Conservation (phyloP, 2,888 invertebrate genomes). For the Eubasilissa splendida region DNA sequence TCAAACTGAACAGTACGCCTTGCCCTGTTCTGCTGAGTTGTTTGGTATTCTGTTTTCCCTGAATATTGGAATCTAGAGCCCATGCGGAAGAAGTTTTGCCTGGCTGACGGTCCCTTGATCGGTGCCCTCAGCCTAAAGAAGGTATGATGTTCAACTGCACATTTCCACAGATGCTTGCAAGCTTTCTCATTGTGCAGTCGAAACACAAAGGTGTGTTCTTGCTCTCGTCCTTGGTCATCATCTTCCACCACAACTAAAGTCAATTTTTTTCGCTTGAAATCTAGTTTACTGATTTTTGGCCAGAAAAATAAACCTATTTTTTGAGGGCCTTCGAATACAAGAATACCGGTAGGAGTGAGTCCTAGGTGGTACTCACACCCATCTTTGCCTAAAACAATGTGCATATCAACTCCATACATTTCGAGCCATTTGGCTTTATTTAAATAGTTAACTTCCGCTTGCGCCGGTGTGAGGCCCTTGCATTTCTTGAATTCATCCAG, state of each 20-base stretch:
- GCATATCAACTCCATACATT: slow-evolving; percentile 99
- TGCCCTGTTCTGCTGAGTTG: slow-evolving; percentile 91
- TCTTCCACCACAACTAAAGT: slow-evolving; percentile 98
- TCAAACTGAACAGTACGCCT: slow-evolving; percentile 96
- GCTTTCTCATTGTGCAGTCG: slow-evolving; percentile 96
- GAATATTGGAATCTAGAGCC: slow-evolving; percentile 96
- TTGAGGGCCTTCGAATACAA: slow-evolving; percentile 96
- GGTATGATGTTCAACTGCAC: slow-evolving; percentile 99
- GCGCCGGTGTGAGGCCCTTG: slow-evolving; percentile 92
- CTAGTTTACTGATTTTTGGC: slow-evolving; percentile 98
- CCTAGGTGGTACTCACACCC: slow-evolving; percentile 96
- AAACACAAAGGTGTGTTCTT: slow-evolving; percentile 99
- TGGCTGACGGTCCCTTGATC: slow-evolving; percentile 88
- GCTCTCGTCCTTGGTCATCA: slow-evolving; percentile 96
- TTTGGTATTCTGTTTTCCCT: slow-evolving; percentile 98
- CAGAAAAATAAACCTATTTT: slow-evolving; percentile 99
- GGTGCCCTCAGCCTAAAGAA: slow-evolving; percentile 96
- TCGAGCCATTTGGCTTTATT: slow-evolving; percentile 98
- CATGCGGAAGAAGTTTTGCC: slow-evolving; percentile 98
- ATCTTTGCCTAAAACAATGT: slow-evolving; percentile 96
- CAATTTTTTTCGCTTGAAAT: slow-evolving; percentile 98
- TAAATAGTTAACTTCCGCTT: slow-evolving; percentile 94
- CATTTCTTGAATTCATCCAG: slow-evolving; percentile 92
- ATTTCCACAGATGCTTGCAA: slow-evolving; percentile 99
- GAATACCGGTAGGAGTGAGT: slow-evolving; percentile 97